Evolutionary conservation across 2,888 invertebrate species (phyloP).

Genomic region (Linnaemya vulpina): DNA sequence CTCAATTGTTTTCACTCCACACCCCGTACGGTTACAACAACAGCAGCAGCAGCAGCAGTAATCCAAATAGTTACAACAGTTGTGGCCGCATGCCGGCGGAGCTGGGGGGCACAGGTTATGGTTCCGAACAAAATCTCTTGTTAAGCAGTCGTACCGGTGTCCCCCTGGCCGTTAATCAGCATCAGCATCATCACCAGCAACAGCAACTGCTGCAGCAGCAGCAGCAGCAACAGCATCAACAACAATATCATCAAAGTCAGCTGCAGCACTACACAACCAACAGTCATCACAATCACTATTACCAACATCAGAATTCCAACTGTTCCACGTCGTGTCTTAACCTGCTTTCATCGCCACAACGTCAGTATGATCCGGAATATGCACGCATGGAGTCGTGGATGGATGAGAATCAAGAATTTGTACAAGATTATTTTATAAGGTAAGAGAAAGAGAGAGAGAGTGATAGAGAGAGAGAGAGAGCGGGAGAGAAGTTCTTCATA

Average conservation of each 20-base stretch:
- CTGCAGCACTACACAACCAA: constrained; percentile 69
- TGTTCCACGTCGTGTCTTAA: constrained; percentile 61
- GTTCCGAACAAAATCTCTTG: constrained; percentile 84
- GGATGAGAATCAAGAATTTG: constrained; percentile 97
- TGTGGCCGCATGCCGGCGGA: constrained; percentile 84
- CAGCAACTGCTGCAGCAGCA: constrained; percentile 74
- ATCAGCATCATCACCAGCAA: constrained; percentile 72
- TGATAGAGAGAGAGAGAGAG: no score
- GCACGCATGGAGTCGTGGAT: constrained; percentile 97
- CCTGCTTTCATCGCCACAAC: constrained; percentile 77
- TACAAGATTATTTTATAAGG: constrained; percentile 97
- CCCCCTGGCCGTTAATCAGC: constrained; percentile 81
- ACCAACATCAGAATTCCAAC: constrained; percentile 58
- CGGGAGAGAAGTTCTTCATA: no score
- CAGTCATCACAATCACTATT: constrained; percentile 48
- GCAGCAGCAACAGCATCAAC: constrained; percentile 73
- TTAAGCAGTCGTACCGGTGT: constrained; percentile 83
- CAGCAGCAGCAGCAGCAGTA: constrained; percentile 46
- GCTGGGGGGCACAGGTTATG: constrained; percentile 86
- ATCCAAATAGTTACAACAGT: constrained; percentile 20
- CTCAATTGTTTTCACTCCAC: constrained; percentile 79
- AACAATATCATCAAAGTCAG: constrained; percentile 74
- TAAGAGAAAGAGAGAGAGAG: no score
- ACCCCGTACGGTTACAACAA: constrained; percentile 72
- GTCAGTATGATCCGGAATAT: constrained; percentile 91